phyloP scores from a whole-genome alignment of 2,888 invertebrate species.

The Papilio gigon region DNA sequence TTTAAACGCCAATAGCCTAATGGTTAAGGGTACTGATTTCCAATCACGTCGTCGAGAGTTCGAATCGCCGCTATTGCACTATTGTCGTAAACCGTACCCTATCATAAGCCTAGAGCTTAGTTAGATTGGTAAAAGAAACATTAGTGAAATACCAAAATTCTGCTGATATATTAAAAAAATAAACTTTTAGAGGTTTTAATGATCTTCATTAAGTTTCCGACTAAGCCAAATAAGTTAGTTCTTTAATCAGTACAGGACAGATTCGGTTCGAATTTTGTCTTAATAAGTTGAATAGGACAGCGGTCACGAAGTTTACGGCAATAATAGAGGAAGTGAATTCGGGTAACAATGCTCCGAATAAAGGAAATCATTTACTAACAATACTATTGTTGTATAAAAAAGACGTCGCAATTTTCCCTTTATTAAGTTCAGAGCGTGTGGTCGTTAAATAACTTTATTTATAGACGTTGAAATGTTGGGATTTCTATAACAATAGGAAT shows the following conservation, averaged over 20 bases:
- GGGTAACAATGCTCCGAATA: constrained; percentile 20
- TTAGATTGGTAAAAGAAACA: too few relatives aligned
- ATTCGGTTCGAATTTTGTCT: constrained; percentile 1
- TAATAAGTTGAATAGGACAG: constrained; percentile 9
- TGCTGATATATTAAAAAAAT: too few relatives aligned
- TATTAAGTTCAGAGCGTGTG: constrained; percentile 9
- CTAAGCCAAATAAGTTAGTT: not conserved
- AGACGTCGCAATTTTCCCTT: constrained; percentile 12
- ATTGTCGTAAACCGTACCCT: too few relatives aligned
- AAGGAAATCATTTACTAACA: constrained; percentile 28
- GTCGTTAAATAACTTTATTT: constrained; percentile 13
- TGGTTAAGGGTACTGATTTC: too few relatives aligned
- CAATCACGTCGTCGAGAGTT: too few relatives aligned
- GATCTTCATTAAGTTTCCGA: too few relatives aligned
- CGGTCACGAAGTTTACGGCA: not conserved
- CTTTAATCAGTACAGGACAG: not conserved
- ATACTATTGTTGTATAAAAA: constrained; percentile 9
- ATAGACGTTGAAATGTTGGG: not conserved
- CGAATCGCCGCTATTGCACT: too few relatives aligned
- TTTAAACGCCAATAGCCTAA: too few relatives aligned
- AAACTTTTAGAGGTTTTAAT: too few relatives aligned
- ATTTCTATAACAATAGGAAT: not conserved
- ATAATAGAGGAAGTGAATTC: constrained; percentile 23
- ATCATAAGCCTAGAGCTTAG: too few relatives aligned
- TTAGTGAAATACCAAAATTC: too few relatives aligned